A percentile compares a stretch with the other conserved stretches of the same genome.
phyloP scores from a whole-genome alignment of 1,140 invertebrate species.

The Pseudomyrmex gracilis region DNA sequence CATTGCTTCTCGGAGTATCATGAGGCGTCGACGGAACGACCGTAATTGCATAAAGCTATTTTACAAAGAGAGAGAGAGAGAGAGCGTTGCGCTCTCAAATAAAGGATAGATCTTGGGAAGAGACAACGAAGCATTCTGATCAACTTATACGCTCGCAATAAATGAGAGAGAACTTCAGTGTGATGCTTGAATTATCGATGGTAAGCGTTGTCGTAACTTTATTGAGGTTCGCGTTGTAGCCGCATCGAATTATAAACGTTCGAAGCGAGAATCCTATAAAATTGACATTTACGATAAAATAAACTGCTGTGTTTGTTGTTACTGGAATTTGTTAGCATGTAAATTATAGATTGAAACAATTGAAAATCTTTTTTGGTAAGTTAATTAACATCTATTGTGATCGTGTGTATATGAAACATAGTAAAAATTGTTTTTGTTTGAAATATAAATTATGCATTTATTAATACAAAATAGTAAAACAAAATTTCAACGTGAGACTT shows the following conservation, averaged over 20 bases:
- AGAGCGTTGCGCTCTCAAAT: background rate
- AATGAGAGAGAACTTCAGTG: background rate
- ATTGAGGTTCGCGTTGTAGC: no score
- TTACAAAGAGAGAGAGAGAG: background rate
- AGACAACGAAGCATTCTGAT: constrained; percentile 16
- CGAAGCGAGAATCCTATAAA: no score
- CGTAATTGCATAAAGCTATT: constrained; percentile 35
- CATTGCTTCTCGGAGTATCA: constrained; percentile 34
- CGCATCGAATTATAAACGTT: no score
- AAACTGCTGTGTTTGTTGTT: no score
- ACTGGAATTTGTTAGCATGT: no score
- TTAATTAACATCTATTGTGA: no score
- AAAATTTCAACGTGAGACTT: no score
- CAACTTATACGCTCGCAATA: background rate
- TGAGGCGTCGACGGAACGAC: background rate
- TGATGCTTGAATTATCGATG: background rate
- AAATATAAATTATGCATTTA: background rate
- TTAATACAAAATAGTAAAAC: background rate
- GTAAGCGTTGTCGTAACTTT: background rate
- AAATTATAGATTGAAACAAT: no score
- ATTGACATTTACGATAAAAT: no score
- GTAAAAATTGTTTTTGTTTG: background rate
- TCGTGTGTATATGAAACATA: no score
- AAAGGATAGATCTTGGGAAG: background rate
- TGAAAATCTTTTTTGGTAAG: no score